Conservation (phyloP, 2,797 vertebrate genomes). For the Molothrus aeneus region DNA sequence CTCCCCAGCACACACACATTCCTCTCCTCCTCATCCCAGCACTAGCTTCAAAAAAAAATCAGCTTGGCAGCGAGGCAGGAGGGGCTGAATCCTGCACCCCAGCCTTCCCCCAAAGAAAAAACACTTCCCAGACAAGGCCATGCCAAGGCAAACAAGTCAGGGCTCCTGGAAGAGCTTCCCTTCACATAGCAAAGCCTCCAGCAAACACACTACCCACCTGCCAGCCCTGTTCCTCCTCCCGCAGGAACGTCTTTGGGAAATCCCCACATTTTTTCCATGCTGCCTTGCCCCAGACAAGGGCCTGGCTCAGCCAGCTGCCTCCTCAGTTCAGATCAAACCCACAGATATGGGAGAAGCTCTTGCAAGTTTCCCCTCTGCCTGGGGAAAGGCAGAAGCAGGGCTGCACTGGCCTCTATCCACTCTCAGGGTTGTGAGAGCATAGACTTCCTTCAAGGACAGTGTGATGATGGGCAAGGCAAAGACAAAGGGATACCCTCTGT, state of each 20-base stretch:
- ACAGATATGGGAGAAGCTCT: not conserved
- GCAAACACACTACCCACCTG: constrained; percentile 17
- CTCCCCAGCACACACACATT: not conserved
- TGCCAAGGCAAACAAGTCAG: constrained; percentile 33
- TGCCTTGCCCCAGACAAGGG: constrained; percentile 8
- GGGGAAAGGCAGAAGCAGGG: not conserved
- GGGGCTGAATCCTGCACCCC: not conserved
- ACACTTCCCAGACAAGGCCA: not conserved
- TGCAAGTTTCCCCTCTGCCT: not conserved
- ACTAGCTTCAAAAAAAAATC: not conserved
- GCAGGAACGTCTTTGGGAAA: not conserved
- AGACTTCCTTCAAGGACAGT: not conserved
- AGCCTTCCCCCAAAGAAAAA: not conserved
- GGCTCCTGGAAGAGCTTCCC: not conserved
- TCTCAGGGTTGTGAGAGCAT: accelerated
- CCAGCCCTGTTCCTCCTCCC: not conserved
- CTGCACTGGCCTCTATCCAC: not conserved
- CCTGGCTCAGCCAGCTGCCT: not conserved
- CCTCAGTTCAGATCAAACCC: not conserved
- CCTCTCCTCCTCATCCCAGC: not conserved
- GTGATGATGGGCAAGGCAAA: accelerated
- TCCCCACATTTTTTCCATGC: not conserved
- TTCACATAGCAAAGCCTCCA: constrained; percentile 14
- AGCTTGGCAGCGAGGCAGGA: not conserved
- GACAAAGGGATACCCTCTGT: not conserved